Conservation (phyloP, 2,797 vertebrate genomes). For the Leptoclinus maculatus region DNA sequence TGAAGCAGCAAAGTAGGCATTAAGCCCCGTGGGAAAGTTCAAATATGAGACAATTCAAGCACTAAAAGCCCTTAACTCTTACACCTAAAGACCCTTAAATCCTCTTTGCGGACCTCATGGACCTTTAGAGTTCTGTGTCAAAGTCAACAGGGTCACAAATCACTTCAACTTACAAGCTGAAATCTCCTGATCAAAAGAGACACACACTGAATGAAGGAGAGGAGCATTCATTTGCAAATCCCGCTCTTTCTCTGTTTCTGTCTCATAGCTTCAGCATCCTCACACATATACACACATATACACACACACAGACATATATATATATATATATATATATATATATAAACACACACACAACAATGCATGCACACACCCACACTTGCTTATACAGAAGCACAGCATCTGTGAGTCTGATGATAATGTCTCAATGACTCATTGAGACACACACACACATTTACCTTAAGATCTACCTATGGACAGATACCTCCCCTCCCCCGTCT, state of each 20-base stretch:
- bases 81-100: constrained; percentile 43
- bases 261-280: background rate
- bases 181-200: constrained; percentile 48
- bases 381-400: constrained; percentile 6
- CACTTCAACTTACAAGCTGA: constrained; percentile 30
- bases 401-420: constrained; percentile 37
- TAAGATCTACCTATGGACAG: background rate
- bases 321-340: background rate
- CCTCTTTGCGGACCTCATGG: constrained; percentile 34
- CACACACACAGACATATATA: background rate
- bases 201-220: constrained; percentile 23
- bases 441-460: constrained; percentile 7
- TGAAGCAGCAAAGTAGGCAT: constrained; percentile 43
- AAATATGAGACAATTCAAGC: constrained; percentile 65
- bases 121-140: constrained; percentile 32
- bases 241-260: background rate
- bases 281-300: background rate
- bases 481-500: background rate
- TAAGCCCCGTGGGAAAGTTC: constrained; percentile 77
- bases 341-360: background rate
- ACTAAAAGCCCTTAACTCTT: constrained; percentile 60
- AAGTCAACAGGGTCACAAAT: constrained; percentile 65
- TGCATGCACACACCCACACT: background rate
- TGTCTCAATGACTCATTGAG: constrained; percentile 67
- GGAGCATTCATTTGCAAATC: constrained; percentile 17